Evolutionary conservation across 2,888 invertebrate genomes (phyloP), one percentile per base, ranked within the genome.

Genomic region (Glyphotaelius pellucidus): DNA sequence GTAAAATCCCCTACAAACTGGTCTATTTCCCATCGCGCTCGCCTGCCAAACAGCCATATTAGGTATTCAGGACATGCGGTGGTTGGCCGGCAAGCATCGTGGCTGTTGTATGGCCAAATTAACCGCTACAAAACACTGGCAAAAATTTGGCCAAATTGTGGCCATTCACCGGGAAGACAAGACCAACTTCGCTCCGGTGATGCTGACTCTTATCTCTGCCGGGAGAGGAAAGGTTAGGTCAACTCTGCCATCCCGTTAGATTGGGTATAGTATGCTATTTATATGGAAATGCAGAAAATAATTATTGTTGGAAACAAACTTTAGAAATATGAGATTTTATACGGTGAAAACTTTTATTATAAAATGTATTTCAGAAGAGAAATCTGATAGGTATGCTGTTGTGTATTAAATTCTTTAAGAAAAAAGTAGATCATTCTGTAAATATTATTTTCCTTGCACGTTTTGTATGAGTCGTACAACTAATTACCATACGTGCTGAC

Each of bases 61-160:
- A 19, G 7, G 31, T 47, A 87, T 87, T 87, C 87, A 31, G 52
- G 30, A 5, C 87, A 52, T n/a, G 87, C 47, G 19, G 87, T 25
- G 47, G 87, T 52, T 47, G 31, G 9, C 31, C 47, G 88, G 79
- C 67, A 38, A 35, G 88, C 67, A 31, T 79, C n/a, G 52, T 3
- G 52, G n/a, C 80, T 80, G 80, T 89, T 89, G 88, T 89, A 89
- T 89, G 80, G 88, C 19, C 67, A 35, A 79, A 89, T 89, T 79
- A 89, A 25, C 79, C 88, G 32, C 35, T 35, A 89, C 88, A 89
- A 89, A 89, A 79, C 88, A 89, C 35, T 32, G 79, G 79, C 35
- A 89, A 89, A 89, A 89, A 89, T 89, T 79, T 42, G 67, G 67
- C 67, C 88, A 89, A 89, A 89, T 89, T 89, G 79, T 79, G 79